Evolutionary conservation across 1,140 invertebrate species (phyloP).

Genomic region (Globodera ellingtonae): DNA sequence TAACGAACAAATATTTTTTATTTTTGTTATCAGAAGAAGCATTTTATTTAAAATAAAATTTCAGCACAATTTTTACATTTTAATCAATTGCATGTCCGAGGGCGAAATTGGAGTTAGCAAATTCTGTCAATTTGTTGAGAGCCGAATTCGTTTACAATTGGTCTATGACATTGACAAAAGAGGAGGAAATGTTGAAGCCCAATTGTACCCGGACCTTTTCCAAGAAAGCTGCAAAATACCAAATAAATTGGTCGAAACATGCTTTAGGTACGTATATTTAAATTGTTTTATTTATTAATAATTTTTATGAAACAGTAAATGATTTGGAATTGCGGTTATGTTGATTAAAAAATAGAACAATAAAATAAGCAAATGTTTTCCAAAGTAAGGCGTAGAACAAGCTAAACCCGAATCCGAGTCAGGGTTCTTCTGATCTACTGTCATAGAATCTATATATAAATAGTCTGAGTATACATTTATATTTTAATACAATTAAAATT

Average conservation of each 20-base stretch:
- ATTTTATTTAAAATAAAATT: too few relatives aligned
- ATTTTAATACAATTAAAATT: background rate
- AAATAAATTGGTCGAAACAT: background rate
- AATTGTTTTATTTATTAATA: too few relatives aligned
- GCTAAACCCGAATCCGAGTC: too few relatives aligned
- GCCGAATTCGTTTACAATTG: conserved; percentile 1
- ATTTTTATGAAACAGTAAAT: too few relatives aligned
- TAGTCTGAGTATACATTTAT: background rate
- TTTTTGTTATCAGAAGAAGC: too few relatives aligned
- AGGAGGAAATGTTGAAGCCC: background rate
- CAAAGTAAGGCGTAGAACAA: too few relatives aligned
- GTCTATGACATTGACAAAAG: background rate
- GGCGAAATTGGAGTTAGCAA: background rate
- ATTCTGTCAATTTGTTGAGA: background rate
- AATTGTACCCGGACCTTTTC: background rate
- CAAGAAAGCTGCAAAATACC: background rate
- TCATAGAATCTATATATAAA: background rate
- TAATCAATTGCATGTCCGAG: background rate
- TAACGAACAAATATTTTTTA: too few relatives aligned
- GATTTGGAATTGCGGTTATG: too few relatives aligned
- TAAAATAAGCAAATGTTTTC: too few relatives aligned
- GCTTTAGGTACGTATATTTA: background rate
- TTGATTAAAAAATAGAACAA: too few relatives aligned
- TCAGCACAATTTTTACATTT: background rate
- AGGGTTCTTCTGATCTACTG: too few relatives aligned